These are phyloP conservation scores for Microtus ochrogaster DNA, from an alignment of 2,113 vertebrate species.

Conservation along the genomic window DNA sequence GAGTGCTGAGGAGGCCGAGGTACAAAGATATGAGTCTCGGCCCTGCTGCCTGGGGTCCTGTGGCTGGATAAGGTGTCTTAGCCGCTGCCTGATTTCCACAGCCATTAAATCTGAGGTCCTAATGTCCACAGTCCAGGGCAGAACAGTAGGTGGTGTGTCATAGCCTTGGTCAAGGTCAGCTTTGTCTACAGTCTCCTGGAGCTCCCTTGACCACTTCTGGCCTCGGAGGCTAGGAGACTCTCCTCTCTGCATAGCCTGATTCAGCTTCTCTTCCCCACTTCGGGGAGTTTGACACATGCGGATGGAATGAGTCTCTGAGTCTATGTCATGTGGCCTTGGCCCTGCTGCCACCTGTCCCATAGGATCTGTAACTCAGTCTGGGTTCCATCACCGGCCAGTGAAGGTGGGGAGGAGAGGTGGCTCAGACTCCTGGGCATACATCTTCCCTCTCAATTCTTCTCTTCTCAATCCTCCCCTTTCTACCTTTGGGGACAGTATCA, in stretches of 20 bases:
- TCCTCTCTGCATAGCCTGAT: too few species aligned
- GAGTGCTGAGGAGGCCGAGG: too few species aligned
- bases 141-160: fast-evolving
- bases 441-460: fast-evolving
- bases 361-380: background rate
- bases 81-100: background rate
- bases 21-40: background rate
- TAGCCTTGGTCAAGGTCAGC: too few species aligned
- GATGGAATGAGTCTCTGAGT: fast-evolving
- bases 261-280: background rate
- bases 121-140: too few species aligned
- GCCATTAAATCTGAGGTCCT: background rate
- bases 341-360: too few species aligned
- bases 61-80: background rate
- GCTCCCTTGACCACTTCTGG: background rate
- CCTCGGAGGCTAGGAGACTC: too few species aligned
- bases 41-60: fast-evolving
- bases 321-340: background rate
- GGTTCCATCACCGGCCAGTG: fast-evolving
- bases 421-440: fast-evolving
- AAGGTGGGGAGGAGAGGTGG: background rate
- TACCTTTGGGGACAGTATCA: too few species aligned
- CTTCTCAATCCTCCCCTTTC: background rate
- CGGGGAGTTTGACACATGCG: fast-evolving
- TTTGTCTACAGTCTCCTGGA: background rate